phyloP scores from a whole-genome alignment of 2,113 vertebrate species.

The Larimichthys crocea region DNA sequence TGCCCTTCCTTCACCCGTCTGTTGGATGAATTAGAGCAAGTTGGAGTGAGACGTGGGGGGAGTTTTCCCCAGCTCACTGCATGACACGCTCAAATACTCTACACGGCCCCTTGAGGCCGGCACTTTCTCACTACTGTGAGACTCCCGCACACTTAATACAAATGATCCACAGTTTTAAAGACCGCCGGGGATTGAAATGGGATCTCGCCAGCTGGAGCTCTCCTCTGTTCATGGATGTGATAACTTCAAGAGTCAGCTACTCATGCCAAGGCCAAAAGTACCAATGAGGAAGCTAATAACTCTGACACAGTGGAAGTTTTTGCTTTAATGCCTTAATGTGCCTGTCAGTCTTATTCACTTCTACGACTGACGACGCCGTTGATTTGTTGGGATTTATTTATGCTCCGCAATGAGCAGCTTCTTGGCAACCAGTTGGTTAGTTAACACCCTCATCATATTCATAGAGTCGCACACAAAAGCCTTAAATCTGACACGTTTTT shows the following conservation, averaged over 20 bases:
- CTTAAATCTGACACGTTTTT: not conserved
- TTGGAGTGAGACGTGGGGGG: not conserved
- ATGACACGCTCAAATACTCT: not conserved
- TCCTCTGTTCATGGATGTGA: not conserved
- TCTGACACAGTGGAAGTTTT: no score
- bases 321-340: not conserved
- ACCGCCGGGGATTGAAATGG: not conserved
- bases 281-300: not conserved
- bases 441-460: not conserved
- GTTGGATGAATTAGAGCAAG: no score
- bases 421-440: not conserved
- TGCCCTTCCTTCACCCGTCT: not conserved
- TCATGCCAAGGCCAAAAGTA: not conserved
- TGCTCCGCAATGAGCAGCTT: not conserved
- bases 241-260: not conserved
- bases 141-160: not conserved
- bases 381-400: not conserved
- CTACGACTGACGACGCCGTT: not conserved
- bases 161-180: not conserved
- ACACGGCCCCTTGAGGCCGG: not conserved
- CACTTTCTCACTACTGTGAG: slow-evolving; percentile 6
- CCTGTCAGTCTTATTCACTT: not conserved
- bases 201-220: not conserved
- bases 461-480: not conserved
- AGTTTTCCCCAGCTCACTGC: not conserved